A percentile compares a stretch with the other conserved stretches of the same genome.
Conservation (phyloP, 2,797 vertebrate genomes). For the Furcifer pardalis region DNA sequence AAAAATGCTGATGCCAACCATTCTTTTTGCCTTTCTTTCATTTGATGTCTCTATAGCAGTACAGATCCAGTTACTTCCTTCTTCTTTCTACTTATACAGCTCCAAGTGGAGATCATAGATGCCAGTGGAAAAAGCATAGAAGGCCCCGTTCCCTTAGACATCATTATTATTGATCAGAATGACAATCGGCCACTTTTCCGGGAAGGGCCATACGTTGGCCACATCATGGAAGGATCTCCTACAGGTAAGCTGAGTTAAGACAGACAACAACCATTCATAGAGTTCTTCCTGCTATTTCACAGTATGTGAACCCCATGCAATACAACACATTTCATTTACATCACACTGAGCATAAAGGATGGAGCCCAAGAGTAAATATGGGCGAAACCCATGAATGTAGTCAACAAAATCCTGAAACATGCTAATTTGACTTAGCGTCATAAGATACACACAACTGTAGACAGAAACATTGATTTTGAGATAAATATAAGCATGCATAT, state of each 20-base stretch:
- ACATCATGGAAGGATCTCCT: slow-evolving; percentile 94
- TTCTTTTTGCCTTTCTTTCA: slow-evolving; percentile 16
- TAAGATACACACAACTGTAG: too few relatives aligned
- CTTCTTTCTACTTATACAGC: slow-evolving; percentile 63
- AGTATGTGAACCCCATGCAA: too few relatives aligned
- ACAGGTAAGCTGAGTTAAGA: slow-evolving; percentile 80
- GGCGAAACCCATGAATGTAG: too few relatives aligned
- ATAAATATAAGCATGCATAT: not conserved
- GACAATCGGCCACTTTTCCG: slow-evolving; percentile 95
- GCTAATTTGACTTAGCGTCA: too few relatives aligned
- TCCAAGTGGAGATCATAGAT: slow-evolving; percentile 85
- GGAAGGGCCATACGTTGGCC: slow-evolving; percentile 89
- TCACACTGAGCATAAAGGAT: not conserved
- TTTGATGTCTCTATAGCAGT: slow-evolving; percentile 25
- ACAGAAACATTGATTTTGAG: too few relatives aligned
- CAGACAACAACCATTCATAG: fast-evolving
- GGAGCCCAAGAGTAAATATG: too few relatives aligned
- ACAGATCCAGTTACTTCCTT: slow-evolving; percentile 35
- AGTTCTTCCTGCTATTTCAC: too few relatives aligned
- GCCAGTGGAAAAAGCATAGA: slow-evolving; percentile 84
- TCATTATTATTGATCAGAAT: slow-evolving; percentile 94
- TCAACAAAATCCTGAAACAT: too few relatives aligned
- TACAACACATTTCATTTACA: too few relatives aligned
- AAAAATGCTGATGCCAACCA: slow-evolving; percentile 28
- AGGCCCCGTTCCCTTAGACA: slow-evolving; percentile 82